phyloP scores from a whole-genome alignment of 2,888 invertebrate genomes.

The Ceramica pisi region DNA sequence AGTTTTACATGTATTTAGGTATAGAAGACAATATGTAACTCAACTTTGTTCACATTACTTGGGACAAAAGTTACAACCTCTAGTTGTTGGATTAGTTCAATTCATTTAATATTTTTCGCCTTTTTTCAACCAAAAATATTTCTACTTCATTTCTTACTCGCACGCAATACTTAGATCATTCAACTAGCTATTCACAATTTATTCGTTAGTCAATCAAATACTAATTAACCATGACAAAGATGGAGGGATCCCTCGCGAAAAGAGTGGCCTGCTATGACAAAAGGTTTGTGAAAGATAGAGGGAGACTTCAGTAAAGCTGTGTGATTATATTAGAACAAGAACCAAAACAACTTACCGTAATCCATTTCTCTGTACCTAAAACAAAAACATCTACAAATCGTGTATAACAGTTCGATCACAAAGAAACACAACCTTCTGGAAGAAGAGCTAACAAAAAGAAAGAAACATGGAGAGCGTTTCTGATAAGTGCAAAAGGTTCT shows the following conservation, averaged over 20 bases:
- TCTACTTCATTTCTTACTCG: neutral
- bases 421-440: slow-evolving; percentile 43
- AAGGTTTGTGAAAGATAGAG: neutral
- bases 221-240: neutral
- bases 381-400: slow-evolving; percentile 37
- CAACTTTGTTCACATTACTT: neutral
- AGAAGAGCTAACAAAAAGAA: slow-evolving; percentile 39
- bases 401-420: slow-evolving; percentile 18
- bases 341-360: neutral
- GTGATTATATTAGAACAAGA: neutral
- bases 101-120: neutral
- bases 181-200: neutral
- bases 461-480: slow-evolving; percentile 34
- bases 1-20: neutral
- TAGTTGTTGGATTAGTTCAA: neutral
- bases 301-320: no score
- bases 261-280: neutral
- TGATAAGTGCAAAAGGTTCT: slow-evolving; percentile 51
- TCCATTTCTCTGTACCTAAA: neutral
- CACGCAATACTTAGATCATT: slow-evolving; percentile 32
- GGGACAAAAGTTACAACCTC: neutral
- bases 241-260: neutral
- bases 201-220: slow-evolving; percentile 11
- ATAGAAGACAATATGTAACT: no score
- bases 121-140: slow-evolving; percentile 5